Percentiles rank a stretch among this genome's conserved stretches.
Evolutionary conservation across 2,888 invertebrate genomes (phyloP).

Genomic region (Rhagonycha fulva): DNA sequence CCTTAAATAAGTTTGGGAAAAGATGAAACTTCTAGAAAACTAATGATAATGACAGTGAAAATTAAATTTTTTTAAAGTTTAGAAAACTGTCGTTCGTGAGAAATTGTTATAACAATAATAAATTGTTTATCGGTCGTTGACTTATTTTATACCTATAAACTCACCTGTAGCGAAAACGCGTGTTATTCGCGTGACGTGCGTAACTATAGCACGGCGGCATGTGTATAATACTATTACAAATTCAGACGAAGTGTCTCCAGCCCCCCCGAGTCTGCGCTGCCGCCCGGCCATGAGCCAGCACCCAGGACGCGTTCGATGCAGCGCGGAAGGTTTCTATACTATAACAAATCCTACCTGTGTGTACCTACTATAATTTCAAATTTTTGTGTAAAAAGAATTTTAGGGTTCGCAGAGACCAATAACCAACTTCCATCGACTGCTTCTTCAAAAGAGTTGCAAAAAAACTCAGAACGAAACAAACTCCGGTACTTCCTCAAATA

Average conservation of each 20-base stretch:
- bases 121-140: conserved; percentile 44
- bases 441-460: not conserved
- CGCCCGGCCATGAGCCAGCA: conserved; percentile 43
- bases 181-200: conserved; percentile 57
- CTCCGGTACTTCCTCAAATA: not conserved
- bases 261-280: conserved; percentile 41
- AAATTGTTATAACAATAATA: not conserved
- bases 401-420: not conserved
- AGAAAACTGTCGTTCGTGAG: too few species aligned
- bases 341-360: conserved; percentile 29
- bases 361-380: not conserved
- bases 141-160: conserved; percentile 48
- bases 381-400: not conserved
- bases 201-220: conserved; percentile 59
- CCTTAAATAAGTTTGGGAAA: not conserved
- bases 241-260: conserved; percentile 55
- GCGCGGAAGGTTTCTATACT: conserved; percentile 44
- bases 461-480: not conserved
- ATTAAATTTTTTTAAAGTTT: not conserved
- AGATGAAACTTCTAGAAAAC: not conserved
- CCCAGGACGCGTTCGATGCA: conserved; percentile 50
- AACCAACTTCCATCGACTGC: not conserved
- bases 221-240: conserved; percentile 56
- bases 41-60: not conserved
- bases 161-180: conserved; percentile 53